phyloP scores from a whole-genome alignment of 1,140 invertebrate species.

The Polyergus mexicanus region DNA sequence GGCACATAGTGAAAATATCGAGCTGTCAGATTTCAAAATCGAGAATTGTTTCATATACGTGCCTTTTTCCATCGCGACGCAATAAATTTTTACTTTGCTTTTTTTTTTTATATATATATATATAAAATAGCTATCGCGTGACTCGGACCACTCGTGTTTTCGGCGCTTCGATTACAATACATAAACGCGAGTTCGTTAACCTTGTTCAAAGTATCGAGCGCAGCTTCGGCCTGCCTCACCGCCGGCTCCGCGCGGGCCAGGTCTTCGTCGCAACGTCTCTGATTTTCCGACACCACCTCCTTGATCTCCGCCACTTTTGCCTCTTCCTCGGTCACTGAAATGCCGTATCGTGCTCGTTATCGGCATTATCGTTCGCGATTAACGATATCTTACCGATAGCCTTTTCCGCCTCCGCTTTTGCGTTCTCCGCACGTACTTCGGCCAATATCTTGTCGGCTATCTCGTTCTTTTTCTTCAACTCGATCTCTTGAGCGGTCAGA shows the following conservation, averaged over 20 bases:
- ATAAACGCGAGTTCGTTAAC: constrained; percentile 78
- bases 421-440: constrained; percentile 96
- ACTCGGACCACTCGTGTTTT: not conserved
- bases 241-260: constrained; percentile 96
- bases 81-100: not conserved
- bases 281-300: constrained; percentile 94
- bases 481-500: constrained; percentile 95
- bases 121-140: not conserved
- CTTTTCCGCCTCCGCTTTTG: constrained; percentile 96
- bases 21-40: too few species aligned
- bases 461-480: constrained; percentile 95
- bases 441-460: constrained; percentile 96
- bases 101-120: not conserved
- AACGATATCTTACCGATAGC: constrained; percentile 88
- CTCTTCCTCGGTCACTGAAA: constrained; percentile 92
- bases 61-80: not conserved
- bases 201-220: constrained; percentile 97
- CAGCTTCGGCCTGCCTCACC: constrained; percentile 94
- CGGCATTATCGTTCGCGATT: not conserved
- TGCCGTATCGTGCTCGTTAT: not conserved
- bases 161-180: not conserved
- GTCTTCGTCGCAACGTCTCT: constrained; percentile 95
- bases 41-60: not conserved
- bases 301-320: constrained; percentile 96
- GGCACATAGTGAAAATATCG: too few species aligned